A percentile compares a stretch with the other conserved stretches of the same genome.
These are phyloP conservation scores for Psylliodes chrysocephalus DNA, from an alignment of 2,888 invertebrate genomes.

Conservation along the genomic window DNA sequence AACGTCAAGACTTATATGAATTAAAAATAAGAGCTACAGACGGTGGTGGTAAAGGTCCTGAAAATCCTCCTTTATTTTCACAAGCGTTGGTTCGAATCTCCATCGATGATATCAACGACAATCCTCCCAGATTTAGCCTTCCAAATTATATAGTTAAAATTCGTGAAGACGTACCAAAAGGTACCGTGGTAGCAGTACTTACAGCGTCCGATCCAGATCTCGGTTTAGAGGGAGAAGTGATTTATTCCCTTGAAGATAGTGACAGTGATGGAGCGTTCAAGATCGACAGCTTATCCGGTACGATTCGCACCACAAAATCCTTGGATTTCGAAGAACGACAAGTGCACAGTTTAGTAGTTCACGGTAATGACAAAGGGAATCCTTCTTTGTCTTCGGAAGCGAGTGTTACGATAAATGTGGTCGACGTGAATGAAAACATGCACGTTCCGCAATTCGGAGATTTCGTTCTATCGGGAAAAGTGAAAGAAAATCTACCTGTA, in stretches of 20 bases:
- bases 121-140: conserved; percentile 83
- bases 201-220: conserved; percentile 87
- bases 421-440: conserved; percentile 94
- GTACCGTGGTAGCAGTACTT: conserved; percentile 87
- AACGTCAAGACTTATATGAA: conserved; percentile 83
- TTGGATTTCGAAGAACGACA: conserved; percentile 92
- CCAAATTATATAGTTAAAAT: conserved; percentile 81
- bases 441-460: conserved; percentile 85
- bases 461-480: conserved; percentile 78
- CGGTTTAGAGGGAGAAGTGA: conserved; percentile 82
- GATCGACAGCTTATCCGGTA: conserved; percentile 87
- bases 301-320: conserved; percentile 79
- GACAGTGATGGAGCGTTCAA: conserved; percentile 78
- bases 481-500: conserved; percentile 83
- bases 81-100: conserved; percentile 85
- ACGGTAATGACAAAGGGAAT: conserved; percentile 86
- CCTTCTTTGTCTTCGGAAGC: conserved; percentile 84
- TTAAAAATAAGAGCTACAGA: conserved; percentile 83
- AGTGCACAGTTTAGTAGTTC: conserved; percentile 86
- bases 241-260: conserved; percentile 81
- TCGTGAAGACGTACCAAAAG: conserved; percentile 90
- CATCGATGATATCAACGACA: conserved; percentile 92
- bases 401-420: conserved; percentile 84
- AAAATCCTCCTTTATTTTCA: conserved; percentile 74
- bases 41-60: conserved; percentile 69